These are phyloP conservation scores for Acrobasis suavella DNA, from an alignment of 2,888 invertebrate genomes.

Conservation along the genomic window DNA sequence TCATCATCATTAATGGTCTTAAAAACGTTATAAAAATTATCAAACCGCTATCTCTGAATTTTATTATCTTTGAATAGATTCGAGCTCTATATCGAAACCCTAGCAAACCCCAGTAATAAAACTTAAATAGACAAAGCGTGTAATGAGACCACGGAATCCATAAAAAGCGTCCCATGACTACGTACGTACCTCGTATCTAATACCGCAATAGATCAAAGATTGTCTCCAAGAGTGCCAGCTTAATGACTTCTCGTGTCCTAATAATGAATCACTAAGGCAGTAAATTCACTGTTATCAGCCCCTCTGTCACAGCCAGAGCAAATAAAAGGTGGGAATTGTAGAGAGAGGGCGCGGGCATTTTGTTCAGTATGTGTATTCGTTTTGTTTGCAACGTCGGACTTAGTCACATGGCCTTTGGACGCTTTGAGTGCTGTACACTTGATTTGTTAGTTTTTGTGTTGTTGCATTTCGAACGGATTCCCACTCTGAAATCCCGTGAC, in stretches of 20 bases:
- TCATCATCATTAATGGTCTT: too few relatives aligned
- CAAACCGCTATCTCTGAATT: too few relatives aligned
- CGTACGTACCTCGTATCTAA: not conserved
- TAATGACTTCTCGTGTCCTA: conserved; percentile 25
- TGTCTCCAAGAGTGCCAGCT: conserved; percentile 20
- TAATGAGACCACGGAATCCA: conserved; percentile 1
- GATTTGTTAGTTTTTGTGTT: conserved; percentile 10
- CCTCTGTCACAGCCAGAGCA: conserved; percentile 23
- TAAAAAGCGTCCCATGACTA: not conserved
- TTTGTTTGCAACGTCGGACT: conserved; percentile 20
- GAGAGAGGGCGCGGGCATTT: conserved; percentile 16
- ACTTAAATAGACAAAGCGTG: conserved; percentile 7
- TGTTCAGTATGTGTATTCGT: conserved; percentile 11
- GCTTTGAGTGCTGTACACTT: conserved; percentile 8
- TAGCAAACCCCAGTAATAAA: too few relatives aligned
- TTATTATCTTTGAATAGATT: too few relatives aligned
- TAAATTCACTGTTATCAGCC: conserved; percentile 31
- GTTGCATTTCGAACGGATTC: too few relatives aligned
- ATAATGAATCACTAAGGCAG: conserved; percentile 29
- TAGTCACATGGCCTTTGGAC: conserved; percentile 3
- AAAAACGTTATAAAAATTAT: too few relatives aligned
- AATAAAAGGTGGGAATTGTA: conserved; percentile 24
- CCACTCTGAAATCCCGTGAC: conserved; percentile 3
- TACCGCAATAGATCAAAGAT: conserved; percentile 23
- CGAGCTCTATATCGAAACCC: too few relatives aligned